Evolutionary conservation across 2,888 invertebrate species (phyloP), one percentile per base, ranked within the genome.

Genomic region (Actias luna): DNA sequence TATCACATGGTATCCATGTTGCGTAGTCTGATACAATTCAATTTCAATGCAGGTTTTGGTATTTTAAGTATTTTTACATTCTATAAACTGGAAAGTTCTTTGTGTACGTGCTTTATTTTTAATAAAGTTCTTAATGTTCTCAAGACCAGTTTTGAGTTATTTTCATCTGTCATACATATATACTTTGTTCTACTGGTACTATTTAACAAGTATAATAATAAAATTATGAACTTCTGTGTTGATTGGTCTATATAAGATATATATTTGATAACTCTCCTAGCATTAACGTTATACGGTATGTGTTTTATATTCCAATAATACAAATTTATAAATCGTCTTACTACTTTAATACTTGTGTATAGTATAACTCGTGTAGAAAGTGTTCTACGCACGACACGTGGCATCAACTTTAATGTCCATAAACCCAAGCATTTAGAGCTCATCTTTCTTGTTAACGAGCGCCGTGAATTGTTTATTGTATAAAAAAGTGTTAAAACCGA

Each of bases 361-460:
- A 39, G 58, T 64, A 57, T 63, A 60, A 59, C 59, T 36, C 59
- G 60, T 16, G 63, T 46, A 63, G 67, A 71, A 72, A 82, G 74
- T 84, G 86, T 85, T 83, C 79, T 79, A 69, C 75, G 72, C 76
- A 78, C 76, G 83, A 78, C 84, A 79, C 89, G 88, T 87, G 88
- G 88, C 86, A 80, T 79, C 83, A 79, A 85, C 77, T 93, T 93
- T 88, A 93, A 82, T 86, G 88, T 81, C 89, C 86, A 92, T 92
- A 92, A 93, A 93, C 83, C 70, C 79, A 81, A 83, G 80, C 82
- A 81, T 84, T 89, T 88, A 92, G 84, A 87, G 89, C 88, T 87
- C 92, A 92, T 93, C 89, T 91, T 87, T 93, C 92, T 90, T 92
- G 77, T 92, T 93, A 93, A 93, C 89, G 92, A 88, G 69, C 87